A percentile compares a stretch with the other conserved stretches of the same genome.
Conservation (phyloP, 37 sponge, comb jelly and placozoan genomes). For the Chondrosia reniformis region DNA sequence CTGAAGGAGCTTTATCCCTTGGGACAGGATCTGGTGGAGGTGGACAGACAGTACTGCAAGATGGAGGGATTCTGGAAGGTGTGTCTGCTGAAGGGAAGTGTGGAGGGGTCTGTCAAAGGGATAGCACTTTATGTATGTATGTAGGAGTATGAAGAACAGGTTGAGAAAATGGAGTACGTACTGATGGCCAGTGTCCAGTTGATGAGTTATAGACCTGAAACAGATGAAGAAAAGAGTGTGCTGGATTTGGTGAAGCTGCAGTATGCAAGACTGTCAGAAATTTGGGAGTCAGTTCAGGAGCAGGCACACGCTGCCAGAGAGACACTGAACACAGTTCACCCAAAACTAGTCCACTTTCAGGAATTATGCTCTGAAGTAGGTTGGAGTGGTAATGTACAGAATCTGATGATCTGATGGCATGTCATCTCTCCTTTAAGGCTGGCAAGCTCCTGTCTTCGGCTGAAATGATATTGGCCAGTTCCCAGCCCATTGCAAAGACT, state of each 20-base stretch:
- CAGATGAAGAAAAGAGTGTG: conserved; percentile 1
- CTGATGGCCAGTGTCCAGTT: background rate
- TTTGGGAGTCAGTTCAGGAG: conserved; percentile 26
- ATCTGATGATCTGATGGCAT: too few relatives aligned
- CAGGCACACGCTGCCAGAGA: conserved; percentile 28
- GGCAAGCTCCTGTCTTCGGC: conserved; percentile 30
- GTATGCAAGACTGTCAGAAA: conserved; percentile 23
- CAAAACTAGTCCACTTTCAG: conserved; percentile 39
- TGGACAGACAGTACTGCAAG: background rate
- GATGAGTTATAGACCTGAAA: background rate
- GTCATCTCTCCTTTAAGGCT: too few relatives aligned
- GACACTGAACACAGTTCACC: conserved; percentile 25
- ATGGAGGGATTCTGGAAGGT: conserved; percentile 17
- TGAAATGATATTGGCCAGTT: conserved; percentile 26
- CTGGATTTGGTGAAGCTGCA: conserved; percentile 9
- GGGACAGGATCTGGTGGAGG: conserved; percentile 16
- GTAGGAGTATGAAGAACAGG: conserved; percentile 23
- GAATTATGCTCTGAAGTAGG: conserved; percentile 40
- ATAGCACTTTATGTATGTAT: too few relatives aligned
- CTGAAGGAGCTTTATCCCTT: conserved; percentile 33
- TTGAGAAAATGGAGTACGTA: conserved; percentile 6
- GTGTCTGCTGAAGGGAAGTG: too few relatives aligned
- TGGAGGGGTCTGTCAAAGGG: too few relatives aligned
- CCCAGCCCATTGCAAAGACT: conserved; percentile 23
- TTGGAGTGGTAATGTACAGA: too few relatives aligned